Conservation (phyloP, 23 tunicate genomes). For the Aplidium turbinatum region DNA sequence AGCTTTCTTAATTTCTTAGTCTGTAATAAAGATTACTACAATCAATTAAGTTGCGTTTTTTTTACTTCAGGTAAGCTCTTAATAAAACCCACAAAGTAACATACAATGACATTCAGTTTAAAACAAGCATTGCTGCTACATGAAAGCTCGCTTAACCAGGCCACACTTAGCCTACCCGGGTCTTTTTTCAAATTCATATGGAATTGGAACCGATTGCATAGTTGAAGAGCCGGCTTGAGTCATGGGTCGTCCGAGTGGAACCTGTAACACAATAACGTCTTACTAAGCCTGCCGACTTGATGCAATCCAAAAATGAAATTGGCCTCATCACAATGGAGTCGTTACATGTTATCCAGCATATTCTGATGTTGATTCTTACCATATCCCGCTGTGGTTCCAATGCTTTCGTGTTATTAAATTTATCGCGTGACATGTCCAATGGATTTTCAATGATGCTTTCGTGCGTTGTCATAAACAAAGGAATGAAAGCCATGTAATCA, state of each 20-base stretch:
- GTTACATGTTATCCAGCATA: not conserved
- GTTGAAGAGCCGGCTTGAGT: slow-evolving; percentile 47
- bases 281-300: not conserved
- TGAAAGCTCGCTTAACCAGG: too few relatives aligned
- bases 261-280: slow-evolving; percentile 23
- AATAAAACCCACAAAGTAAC: too few relatives aligned
- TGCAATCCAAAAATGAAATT: not conserved
- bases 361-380: slow-evolving; percentile 30
- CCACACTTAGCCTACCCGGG: slow-evolving; percentile 91
- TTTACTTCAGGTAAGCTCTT: not conserved
- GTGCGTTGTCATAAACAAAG: slow-evolving; percentile 77
- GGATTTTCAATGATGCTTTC: slow-evolving; percentile 82
- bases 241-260: slow-evolving; percentile 87
- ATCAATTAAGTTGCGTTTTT: not conserved
- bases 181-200: slow-evolving; percentile 75
- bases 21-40: slow-evolving; percentile 1
- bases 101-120: too few relatives aligned
- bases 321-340: not conserved
- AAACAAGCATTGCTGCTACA: too few relatives aligned
- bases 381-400: slow-evolving; percentile 66
- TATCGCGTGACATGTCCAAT: slow-evolving; percentile 79
- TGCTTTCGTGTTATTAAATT: slow-evolving; percentile 58
- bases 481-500: slow-evolving; percentile 95
- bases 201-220: slow-evolving; percentile 77
- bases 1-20: too few relatives aligned